Evolutionary conservation across 2,113 vertebrate species (phyloP), one percentile per base, ranked within the genome.

Genomic region (Microtus oregoni): DNA sequence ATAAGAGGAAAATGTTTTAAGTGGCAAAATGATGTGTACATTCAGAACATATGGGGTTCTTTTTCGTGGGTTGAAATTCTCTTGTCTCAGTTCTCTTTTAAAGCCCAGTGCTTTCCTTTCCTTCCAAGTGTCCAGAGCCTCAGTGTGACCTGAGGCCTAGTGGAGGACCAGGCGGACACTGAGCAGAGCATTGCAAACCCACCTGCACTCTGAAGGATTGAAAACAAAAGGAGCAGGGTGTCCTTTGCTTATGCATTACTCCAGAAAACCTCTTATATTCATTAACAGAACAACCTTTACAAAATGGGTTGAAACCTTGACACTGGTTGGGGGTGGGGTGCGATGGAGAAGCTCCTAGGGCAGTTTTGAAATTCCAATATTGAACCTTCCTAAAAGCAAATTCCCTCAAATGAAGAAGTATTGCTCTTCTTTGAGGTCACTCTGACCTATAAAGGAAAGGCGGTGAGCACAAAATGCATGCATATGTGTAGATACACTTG

Each of bases 121-220:
- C 78, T 83, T 91, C 92, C 92, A 72, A 91, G 92, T 95, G 96
- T 97, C 97, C 96, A 91, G 97, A 96, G 96, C 47, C 87, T 90
- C 1, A 78, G 67, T 61, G 79, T 86, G 24, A 19, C 93, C 47
- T 44, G 22, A 90, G 75, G 93, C 90, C 95, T 75, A 32, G 75
- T 63, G 90, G 9, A 86, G 67, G 28, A 87, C 15, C 0, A 35
- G 72, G 28, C 91, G 2, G 81, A 8, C 65, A 58, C 72, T 24
- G 87, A 17, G 86, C 81, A 81, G 67, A n/a, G 32, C 90, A 82
- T 81, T 76, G 92, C 70, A 77, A 95, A 68, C 85, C 82, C 94
- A 95, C 87, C 78, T 96, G 79, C 75, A 92, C 87, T 91, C 67
- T 19, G 0, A 0, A 44, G 95, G 55, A 8, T 3, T 78, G 89